A percentile compares a stretch with the other conserved stretches of the same genome.
These are phyloP conservation scores for Pseudomyrmex dendroicus DNA, from an alignment of 1,140 invertebrate genomes.

Conservation along the genomic window DNA sequence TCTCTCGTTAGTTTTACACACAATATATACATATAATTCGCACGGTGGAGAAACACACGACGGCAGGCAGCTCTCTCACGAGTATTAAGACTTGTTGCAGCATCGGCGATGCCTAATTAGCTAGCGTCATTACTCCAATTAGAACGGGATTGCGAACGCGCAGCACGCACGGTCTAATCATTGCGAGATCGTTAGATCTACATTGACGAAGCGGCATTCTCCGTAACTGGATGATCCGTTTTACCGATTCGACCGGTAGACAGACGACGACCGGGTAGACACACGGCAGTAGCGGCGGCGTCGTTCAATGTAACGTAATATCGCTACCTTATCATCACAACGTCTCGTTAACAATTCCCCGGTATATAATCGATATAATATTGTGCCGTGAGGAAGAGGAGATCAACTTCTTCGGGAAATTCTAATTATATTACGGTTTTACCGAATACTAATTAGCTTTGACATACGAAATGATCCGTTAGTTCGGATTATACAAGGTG, in stretches of 20 bases:
- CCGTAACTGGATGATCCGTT: conserved; percentile 52
- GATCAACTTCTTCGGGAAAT: conserved; percentile 18
- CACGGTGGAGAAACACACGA: background rate
- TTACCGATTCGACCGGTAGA: conserved; percentile 46
- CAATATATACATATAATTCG: no score
- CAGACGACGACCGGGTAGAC: background rate
- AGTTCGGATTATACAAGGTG: background rate
- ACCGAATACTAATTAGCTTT: conserved; percentile 29
- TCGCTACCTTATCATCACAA: conserved; percentile 58
- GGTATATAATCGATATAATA: conserved; percentile 58
- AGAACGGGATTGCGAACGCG: background rate
- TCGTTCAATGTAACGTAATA: conserved; percentile 68
- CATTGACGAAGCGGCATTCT: background rate
- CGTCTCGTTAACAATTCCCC: conserved; percentile 62
- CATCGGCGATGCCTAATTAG: conserved; percentile 9
- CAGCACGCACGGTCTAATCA: conserved; percentile 43
- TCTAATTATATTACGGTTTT: background rate
- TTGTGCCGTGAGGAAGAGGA: conserved; percentile 3
- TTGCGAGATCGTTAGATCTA: conserved; percentile 39
- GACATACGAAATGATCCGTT: conserved; percentile 4
- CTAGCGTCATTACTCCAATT: conserved; percentile 1
- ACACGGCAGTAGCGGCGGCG: background rate
- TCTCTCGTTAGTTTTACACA: no score
- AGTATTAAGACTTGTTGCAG: background rate
- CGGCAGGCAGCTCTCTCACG: background rate